These are phyloP conservation scores for Spermophilus dauricus DNA, from an alignment of 2,113 vertebrate genomes.

Conservation along the genomic window DNA sequence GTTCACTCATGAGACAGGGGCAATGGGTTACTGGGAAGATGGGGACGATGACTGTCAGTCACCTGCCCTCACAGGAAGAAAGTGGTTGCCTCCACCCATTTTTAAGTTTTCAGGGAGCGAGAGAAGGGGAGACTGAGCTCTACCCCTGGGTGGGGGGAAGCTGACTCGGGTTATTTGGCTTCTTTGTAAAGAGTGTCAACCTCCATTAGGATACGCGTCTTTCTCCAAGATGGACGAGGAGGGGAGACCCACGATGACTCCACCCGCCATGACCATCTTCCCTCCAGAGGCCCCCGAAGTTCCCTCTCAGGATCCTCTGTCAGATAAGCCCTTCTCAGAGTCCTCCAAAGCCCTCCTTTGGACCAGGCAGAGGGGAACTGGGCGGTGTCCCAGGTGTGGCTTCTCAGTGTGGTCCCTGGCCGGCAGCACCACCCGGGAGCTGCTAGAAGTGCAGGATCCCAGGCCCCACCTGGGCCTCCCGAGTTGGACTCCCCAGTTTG, in stretches of 20 bases:
- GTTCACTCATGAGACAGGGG: neutral
- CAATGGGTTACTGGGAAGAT: neutral
- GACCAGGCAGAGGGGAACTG: fast-evolving
- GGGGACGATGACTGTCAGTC: no score
- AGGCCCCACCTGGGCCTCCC: neutral
- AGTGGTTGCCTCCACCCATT: no score
- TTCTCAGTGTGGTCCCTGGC: neutral
- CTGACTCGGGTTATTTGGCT: neutral
- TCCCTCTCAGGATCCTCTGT: neutral
- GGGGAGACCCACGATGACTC: no score
- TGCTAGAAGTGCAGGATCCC: neutral
- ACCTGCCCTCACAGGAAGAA: neutral
- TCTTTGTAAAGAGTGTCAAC: neutral
- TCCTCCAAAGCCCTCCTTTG: no score
- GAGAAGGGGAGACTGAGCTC: neutral
- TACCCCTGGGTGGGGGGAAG: neutral
- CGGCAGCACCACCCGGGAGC: neutral
- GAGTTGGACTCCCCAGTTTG: neutral
- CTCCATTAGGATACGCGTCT: neutral
- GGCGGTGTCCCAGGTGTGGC: neutral
- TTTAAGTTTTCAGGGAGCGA: neutral
- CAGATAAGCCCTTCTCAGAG: neutral
- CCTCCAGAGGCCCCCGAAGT: neutral
- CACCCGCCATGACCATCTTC: no score
- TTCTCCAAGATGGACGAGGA: neutral